Base-by-base conservation (phyloP, 92 coral and sea anemone genomes). In the Nematostella vectensis region DNA sequence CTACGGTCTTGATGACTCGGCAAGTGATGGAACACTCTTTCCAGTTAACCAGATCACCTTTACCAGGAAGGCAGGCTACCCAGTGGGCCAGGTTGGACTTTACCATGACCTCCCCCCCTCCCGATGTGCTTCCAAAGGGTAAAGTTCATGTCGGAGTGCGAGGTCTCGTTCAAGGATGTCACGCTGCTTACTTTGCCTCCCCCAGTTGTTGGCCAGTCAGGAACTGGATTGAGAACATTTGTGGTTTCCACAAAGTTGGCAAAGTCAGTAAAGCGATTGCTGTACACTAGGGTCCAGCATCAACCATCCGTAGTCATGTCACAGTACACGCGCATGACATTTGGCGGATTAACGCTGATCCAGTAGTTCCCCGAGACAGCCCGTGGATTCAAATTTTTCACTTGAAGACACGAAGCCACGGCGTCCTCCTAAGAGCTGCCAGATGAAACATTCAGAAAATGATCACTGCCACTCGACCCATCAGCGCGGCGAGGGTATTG, bases 401-500 rank as follows among this genome's bases (percentile, higher is more conserved):
- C 15, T 8, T 36, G 42, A 15, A 8, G 8, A 15, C 42, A 36
- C 42, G 42, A 36, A 8, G 8, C 42, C 15, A 36, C 42, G 8
- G 42, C 42, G n/a, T n/a, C n/a, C n/a, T n/a, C n/a, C n/a, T n/a
- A n/a, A n/a, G n/a, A n/a, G n/a, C n/a, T n/a, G n/a, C n/a, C n/a
- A n/a, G n/a, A n/a, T n/a, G n/a, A n/a, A n/a, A n/a, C n/a, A 33
- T 6, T 33, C 15, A 33, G 40, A 33, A 33, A 6, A 33, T 33
- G 40, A 33, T 15, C 40, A 33, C 6, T 33, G 40, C 40, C 40
- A 33, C 40, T 33, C 40, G 15, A 15, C 40, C 40, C 6, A 33
- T 33, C 40, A 33, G 40, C 40, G 40, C 40, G 40, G 40, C 40
- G 40, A 33, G 40, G 40, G 40, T 15, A 33, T 33, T 33, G 40